Evolutionary conservation across 2,888 invertebrate species (phyloP).

Genomic region (Drosophila lacicola): DNA sequence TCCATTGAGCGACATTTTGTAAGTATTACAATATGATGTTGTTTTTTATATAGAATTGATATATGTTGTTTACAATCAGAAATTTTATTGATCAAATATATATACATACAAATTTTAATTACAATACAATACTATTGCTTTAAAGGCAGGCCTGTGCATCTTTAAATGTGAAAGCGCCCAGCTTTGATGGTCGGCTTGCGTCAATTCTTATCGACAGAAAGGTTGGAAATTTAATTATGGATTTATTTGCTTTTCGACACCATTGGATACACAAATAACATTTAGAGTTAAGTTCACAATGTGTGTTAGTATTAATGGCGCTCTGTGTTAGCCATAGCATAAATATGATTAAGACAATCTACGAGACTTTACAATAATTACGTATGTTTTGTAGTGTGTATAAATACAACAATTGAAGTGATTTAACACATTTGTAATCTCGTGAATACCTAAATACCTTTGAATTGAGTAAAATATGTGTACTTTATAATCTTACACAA

Average conservation of each 20-base stretch:
- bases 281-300: constrained; percentile 1
- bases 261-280: constrained; percentile 61
- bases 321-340: background rate
- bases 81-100: background rate
- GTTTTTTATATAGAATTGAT: background rate
- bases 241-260: constrained; percentile 66
- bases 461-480: constrained; percentile 3
- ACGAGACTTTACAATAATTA: too few relatives aligned
- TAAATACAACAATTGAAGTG: too few relatives aligned
- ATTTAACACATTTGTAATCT: background rate
- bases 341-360: background rate
- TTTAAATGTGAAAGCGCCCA: constrained; percentile 39
- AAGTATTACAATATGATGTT: constrained; percentile 23
- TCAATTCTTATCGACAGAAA: constrained; percentile 50
- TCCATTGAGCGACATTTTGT: constrained; percentile 52
- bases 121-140: background rate
- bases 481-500: background rate
- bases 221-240: constrained; percentile 60
- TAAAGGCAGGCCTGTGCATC: constrained; percentile 46
- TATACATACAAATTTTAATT: too few relatives aligned
- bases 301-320: background rate
- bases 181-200: constrained; percentile 48
- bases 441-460: background rate
- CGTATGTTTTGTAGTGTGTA: too few relatives aligned
- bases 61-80: background rate